Base-by-base conservation (phyloP, 2,888 invertebrate species). In the Amphimallon solstitiale region DNA sequence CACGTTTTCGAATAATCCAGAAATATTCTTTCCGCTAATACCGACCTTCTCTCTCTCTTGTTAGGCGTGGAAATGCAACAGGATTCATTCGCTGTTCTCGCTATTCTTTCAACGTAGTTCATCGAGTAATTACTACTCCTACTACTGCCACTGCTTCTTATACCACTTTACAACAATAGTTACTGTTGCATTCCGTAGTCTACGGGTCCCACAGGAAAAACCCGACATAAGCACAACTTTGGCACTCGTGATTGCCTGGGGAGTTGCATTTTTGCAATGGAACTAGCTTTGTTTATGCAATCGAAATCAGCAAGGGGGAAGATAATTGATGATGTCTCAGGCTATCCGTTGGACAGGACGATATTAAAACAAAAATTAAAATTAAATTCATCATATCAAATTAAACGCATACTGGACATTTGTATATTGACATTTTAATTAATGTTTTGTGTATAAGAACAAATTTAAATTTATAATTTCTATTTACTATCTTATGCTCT, bases 171-270 rank as follows among this genome's bases (percentile, higher is more conserved):
- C 43, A 43, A 56, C 56, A 56, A 56, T 56, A 56, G 40, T 40
- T 23, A 56, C 76, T 76, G 76, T 76, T 76, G 76, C 75, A 73
- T 75, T 74, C 73, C 70, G 70, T 68, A 72, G 72, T 73, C 76
- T 75, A 73, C 74, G 70, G 72, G 68, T 72, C 77, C 75, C 75
- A 19, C 48, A 74, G 72, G 74, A 68, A 68, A 70, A 51, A 70
- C 56, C 71, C 73, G 71, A 74, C 75, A 74, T 73, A 74, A 76
- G 76, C 73, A 76, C 75, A 75, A 75, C 73, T 76, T 75, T 74
- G 76, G 75, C 76, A 75, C 74, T 72, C 70, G 73, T 75, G 77
- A 78, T 78, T 78, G 77, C 77, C 78, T 73, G 68, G 78, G 76
- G 77, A 77, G 71, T 70, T 67, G 66, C 72, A 74, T 75, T 77